Evolutionary conservation across 2,797 vertebrate species (phyloP).

Genomic region (Myotis myotis): DNA sequence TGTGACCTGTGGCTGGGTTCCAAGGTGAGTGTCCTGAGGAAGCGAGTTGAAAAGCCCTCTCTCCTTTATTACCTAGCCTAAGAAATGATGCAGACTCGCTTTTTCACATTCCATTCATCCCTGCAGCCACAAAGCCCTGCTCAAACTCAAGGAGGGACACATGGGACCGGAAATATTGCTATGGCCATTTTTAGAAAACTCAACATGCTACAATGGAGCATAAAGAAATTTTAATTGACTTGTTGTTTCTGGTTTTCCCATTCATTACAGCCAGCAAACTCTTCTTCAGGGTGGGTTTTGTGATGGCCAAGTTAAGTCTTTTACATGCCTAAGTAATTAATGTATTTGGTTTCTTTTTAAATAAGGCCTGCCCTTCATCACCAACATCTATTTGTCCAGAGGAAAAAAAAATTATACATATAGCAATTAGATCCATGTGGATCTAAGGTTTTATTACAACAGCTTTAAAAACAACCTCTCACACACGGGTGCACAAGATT

Average conservation of each 20-base stretch:
- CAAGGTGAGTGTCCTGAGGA: not conserved
- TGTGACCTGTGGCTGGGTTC: not conserved
- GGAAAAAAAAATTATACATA: not conserved
- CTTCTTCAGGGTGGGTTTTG: conserved; percentile 94
- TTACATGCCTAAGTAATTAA: conserved; percentile 91
- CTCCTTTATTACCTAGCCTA: not conserved
- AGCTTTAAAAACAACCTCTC: not conserved
- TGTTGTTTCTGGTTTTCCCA: conserved; percentile 91
- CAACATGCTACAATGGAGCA: conserved; percentile 77
- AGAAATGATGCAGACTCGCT: not conserved
- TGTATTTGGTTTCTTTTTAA: conserved; percentile 72
- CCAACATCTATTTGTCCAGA: conserved; percentile 35
- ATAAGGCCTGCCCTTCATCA: conserved; percentile 54
- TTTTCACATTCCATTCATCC: not conserved
- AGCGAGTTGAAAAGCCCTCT: fast-evolving
- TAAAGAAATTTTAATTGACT: conserved; percentile 89
- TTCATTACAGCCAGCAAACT: conserved; percentile 94
- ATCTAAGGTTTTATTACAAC: conserved; percentile 36
- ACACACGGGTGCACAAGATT: not conserved
- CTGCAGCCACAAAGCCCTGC: not conserved
- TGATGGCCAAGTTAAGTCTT: conserved; percentile 93
- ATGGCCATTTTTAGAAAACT: conserved; percentile 42
- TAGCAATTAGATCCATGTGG: conserved; percentile 37
- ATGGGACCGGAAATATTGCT: conserved; percentile 1
- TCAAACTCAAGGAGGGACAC: not conserved